A percentile compares a stretch with the other conserved stretches of the same genome.
phyloP scores from a whole-genome alignment of 2,888 invertebrate species.

The Tinea semifulvella region DNA sequence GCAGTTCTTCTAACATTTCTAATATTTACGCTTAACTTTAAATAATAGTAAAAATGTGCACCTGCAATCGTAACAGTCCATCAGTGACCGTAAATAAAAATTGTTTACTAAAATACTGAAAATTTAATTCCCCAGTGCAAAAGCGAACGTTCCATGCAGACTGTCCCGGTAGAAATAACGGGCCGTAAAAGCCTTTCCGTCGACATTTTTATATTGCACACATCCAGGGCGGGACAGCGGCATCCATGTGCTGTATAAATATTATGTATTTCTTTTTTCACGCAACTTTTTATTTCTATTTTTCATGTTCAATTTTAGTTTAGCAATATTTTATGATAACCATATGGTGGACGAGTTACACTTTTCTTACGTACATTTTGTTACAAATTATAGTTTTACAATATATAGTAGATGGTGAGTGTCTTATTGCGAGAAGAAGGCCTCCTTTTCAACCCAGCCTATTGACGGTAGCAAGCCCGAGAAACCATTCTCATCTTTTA shows the following conservation, averaged over 20 bases:
- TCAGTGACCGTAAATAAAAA: constrained; percentile 10
- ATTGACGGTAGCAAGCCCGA: too few relatives aligned
- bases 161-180: constrained; percentile 42
- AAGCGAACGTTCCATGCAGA: constrained; percentile 10
- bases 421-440: too few relatives aligned
- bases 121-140: constrained; percentile 13
- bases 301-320: not conserved
- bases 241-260: constrained; percentile 8
- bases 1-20: too few relatives aligned
- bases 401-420: too few relatives aligned
- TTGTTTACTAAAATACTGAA: constrained; percentile 12
- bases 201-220: constrained; percentile 52
- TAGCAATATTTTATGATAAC: too few relatives aligned
- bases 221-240: constrained; percentile 23
- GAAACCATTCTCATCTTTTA: too few relatives aligned
- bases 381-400: too few relatives aligned
- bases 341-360: too few relatives aligned
- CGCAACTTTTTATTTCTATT: constrained; percentile 8
- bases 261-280: constrained; percentile 9
- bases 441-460: too few relatives aligned
- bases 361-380: too few relatives aligned
- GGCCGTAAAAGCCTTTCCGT: constrained; percentile 51
- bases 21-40: too few relatives aligned
- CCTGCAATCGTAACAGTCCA: constrained; percentile 3
- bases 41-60: too few relatives aligned